Percentiles rank a stretch among this genome's conserved stretches.
Conservation (phyloP, 2,113 vertebrate genomes). For the Todiramphus chloris region DNA sequence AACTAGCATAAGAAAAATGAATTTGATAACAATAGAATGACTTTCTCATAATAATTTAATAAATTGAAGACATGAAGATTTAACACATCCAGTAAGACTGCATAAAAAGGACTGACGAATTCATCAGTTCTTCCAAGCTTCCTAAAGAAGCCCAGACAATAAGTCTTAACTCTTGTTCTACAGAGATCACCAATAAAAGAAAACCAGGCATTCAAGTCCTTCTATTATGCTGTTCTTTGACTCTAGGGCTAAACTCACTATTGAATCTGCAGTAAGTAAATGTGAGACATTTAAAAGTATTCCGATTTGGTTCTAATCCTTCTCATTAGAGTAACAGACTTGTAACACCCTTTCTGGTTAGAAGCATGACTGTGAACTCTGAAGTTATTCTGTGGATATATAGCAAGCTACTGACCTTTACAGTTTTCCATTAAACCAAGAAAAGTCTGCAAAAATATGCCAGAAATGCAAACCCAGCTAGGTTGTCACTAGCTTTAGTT, state of each 20-base stretch:
- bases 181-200: conserved; percentile 2
- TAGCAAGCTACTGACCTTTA: background rate
- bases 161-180: background rate
- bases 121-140: conserved; percentile 16
- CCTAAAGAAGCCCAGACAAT: background rate
- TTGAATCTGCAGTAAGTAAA: background rate
- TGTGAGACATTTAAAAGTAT: background rate
- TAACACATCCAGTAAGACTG: conserved; percentile 27
- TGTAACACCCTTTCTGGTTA: background rate
- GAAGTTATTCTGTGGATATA: background rate
- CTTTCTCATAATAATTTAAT: conserved; percentile 54
- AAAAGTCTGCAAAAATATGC: background rate
- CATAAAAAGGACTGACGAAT: conserved; percentile 41
- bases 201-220: background rate
- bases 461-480: background rate
- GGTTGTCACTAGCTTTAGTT: background rate
- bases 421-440: background rate
- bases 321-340: background rate
- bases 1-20: conserved; percentile 30
- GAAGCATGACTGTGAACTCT: background rate
- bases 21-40: conserved; percentile 43
- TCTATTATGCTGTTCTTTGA: background rate
- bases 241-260: background rate
- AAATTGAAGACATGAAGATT: conserved; percentile 48
- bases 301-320: background rate